Conservation (phyloP, 2,113 vertebrate species). For the Chaetura pelagica region DNA sequence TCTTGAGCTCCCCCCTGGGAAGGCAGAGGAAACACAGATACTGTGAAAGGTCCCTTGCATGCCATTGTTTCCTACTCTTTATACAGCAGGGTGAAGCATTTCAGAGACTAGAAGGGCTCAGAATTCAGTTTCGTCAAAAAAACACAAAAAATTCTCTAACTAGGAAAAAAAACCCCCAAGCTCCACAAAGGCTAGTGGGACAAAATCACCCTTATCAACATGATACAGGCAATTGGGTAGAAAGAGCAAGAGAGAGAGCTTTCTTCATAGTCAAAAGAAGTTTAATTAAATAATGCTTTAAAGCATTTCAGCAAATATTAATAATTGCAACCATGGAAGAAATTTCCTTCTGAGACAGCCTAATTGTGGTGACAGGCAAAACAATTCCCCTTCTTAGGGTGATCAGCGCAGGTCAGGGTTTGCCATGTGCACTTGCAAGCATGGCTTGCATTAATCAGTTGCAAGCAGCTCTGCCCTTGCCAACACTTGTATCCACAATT, state of each 20-base stretch:
- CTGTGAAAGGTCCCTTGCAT: background rate
- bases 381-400: background rate
- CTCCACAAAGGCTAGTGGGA: background rate
- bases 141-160: background rate
- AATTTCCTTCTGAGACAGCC: background rate
- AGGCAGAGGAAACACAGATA: background rate
- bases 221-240: background rate
- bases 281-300: background rate
- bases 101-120: background rate
- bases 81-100: background rate
- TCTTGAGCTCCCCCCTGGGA: fast-evolving
- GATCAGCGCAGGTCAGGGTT: background rate
- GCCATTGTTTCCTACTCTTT: background rate
- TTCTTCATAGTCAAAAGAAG: background rate
- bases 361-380: background rate
- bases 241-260: background rate
- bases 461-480: background rate
- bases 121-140: background rate
- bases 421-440: background rate
- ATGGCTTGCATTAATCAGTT: background rate
- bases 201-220: background rate
- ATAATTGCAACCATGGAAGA: background rate
- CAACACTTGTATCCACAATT: background rate
- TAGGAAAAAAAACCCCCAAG: background rate
- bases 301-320: background rate